phyloP scores from a whole-genome alignment of 2,888 invertebrate genomes.

The Meiosimyza decipiens region DNA sequence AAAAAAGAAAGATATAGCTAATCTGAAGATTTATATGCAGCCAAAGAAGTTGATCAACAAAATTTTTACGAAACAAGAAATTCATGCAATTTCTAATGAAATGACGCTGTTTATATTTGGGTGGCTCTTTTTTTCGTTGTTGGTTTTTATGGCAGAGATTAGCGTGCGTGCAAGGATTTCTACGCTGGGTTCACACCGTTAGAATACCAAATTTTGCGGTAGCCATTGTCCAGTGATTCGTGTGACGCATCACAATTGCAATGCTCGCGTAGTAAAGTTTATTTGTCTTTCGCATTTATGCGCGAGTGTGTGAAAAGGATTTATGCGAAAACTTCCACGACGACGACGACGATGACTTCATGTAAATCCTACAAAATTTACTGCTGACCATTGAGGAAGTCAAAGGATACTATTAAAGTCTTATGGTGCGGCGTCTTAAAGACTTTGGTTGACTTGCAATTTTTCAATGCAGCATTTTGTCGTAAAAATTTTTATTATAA shows the following conservation, averaged over 20 bases:
- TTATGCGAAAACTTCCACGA: conserved; percentile 18
- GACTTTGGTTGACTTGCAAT: neutral
- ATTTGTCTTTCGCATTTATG: conserved; percentile 20
- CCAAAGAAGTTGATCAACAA: conserved; percentile 52
- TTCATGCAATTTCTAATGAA: neutral
- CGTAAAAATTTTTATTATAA: conserved; percentile 12
- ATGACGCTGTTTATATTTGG: conserved; percentile 1
- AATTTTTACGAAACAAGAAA: conserved; percentile 34
- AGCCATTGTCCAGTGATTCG: conserved; percentile 8
- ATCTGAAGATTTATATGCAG: conserved; percentile 54
- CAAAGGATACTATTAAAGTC: neutral
- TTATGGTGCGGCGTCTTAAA: neutral
- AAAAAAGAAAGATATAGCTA: conserved; percentile 36
- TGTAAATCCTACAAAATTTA: conserved; percentile 11
- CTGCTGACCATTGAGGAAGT: conserved; percentile 6
- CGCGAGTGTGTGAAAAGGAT: conserved; percentile 17
- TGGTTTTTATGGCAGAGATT: conserved; percentile 26
- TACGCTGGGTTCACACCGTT: no score
- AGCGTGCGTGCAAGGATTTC: conserved; percentile 16
- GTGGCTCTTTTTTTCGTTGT: conserved; percentile 2
- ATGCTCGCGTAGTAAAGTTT: neutral
- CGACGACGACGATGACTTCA: conserved; percentile 2
- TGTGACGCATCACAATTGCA: no score
- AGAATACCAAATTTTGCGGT: conserved; percentile 1
- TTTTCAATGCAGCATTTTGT: conserved; percentile 9